These are phyloP conservation scores for Diogma glabrata DNA, from an alignment of 2,888 invertebrate genomes.

Conservation along the genomic window DNA sequence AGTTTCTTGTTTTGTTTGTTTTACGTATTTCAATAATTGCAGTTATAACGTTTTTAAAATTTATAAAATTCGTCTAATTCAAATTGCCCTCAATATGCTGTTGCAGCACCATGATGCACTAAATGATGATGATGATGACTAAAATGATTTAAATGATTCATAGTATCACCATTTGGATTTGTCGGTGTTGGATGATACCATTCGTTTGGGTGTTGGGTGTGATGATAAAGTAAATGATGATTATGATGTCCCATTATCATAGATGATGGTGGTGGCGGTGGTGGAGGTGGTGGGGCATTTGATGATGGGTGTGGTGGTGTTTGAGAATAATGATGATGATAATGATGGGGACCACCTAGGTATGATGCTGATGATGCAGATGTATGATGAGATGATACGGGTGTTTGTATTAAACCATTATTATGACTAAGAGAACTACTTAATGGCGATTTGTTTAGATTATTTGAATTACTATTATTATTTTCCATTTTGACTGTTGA, in stretches of 20 bases:
- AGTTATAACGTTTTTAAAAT: too few species aligned
- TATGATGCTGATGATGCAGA: too few species aligned
- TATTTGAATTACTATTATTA: conserved; percentile 10
- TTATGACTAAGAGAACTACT: background rate
- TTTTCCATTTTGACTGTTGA: conserved; percentile 9
- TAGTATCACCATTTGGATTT: conserved; percentile 35
- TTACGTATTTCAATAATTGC: too few species aligned
- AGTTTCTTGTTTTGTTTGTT: too few species aligned
- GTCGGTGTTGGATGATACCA: conserved; percentile 33
- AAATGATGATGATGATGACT: conserved; percentile 53
- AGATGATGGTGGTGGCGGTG: conserved; percentile 31
- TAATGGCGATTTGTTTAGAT: conserved; percentile 9
- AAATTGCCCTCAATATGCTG: conserved; percentile 56
- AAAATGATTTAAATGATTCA: conserved; percentile 38
- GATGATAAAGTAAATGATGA: conserved; percentile 35
- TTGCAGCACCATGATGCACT: conserved; percentile 59
- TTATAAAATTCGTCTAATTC: conserved; percentile 17
- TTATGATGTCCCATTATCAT: conserved; percentile 32
- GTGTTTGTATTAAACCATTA: conserved; percentile 17
- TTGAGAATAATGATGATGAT: conserved; percentile 24
- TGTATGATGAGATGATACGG: too few species aligned
- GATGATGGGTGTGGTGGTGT: conserved; percentile 22
- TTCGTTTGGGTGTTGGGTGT: conserved; percentile 32
- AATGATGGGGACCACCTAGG: conserved; percentile 19
- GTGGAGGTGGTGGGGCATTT: conserved; percentile 32